A percentile compares a stretch with the other conserved stretches of the same genome.
These are phyloP conservation scores for Drosophila pallidifrons DNA, from an alignment of 1,140 invertebrate genomes.

Conservation along the genomic window DNA sequence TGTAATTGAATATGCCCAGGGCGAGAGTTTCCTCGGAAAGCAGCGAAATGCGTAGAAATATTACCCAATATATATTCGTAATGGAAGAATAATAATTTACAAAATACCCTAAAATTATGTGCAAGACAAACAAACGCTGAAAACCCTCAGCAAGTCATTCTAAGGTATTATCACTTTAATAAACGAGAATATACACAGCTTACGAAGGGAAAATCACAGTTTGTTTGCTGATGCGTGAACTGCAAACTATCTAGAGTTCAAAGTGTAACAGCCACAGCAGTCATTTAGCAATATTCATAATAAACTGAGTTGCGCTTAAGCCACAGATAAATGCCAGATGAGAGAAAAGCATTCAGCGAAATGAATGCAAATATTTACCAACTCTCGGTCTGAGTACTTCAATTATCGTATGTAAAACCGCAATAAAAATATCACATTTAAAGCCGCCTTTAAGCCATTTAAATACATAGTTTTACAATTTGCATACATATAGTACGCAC, in stretches of 20 bases:
- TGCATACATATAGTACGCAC: neutral
- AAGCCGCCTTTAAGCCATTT: conserved; percentile 39
- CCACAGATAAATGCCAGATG: conserved; percentile 10
- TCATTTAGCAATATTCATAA: conserved; percentile 4
- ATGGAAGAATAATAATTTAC: conserved; percentile 32
- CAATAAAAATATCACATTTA: conserved; percentile 57
- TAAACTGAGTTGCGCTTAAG: conserved; percentile 12
- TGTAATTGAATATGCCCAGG: conserved; percentile 64
- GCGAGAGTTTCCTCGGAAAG: conserved; percentile 3
- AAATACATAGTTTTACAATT: conserved; percentile 30
- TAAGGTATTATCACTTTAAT: neutral
- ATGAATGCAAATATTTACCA: conserved; percentile 6
- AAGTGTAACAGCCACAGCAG: conserved; percentile 1
- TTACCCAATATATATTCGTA: conserved; percentile 4
- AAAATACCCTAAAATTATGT: neutral
- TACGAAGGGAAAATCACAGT: neutral
- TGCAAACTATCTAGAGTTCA: neutral
- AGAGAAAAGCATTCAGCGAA: neutral
- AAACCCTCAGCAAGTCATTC: neutral
- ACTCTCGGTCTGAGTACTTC: neutral
- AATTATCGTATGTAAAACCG: conserved; percentile 38
- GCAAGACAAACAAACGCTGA: neutral
- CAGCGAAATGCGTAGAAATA: conserved; percentile 4
- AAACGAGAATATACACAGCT: neutral
- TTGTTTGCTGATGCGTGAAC: neutral